These are phyloP conservation scores for Aldrovandia affinis DNA, from an alignment of 2,797 vertebrate species.

Conservation along the genomic window DNA sequence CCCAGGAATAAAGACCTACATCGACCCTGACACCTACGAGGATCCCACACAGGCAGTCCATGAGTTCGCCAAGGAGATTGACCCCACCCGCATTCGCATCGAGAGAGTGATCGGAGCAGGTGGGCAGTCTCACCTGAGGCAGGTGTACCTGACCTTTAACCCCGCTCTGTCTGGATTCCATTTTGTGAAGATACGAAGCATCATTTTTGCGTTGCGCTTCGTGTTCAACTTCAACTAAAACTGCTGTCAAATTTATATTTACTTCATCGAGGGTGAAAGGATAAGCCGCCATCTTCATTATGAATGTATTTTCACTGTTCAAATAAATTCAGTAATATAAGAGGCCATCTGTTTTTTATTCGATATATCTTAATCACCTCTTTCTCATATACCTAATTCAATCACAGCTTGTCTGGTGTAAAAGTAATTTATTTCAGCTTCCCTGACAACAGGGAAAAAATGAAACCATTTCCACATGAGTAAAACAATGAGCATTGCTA, in stretches of 20 bases:
- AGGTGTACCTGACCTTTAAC: background rate
- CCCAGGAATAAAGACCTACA: constrained; percentile 93
- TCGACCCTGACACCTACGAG: constrained; percentile 96
- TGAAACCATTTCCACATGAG: constrained; percentile 31
- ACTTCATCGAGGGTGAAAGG: background rate
- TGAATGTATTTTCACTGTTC: background rate
- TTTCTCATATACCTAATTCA: constrained; percentile 26
- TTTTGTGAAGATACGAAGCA: background rate
- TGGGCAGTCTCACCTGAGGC: constrained; percentile 52
- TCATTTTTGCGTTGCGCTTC: background rate
- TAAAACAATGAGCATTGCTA: constrained; percentile 38
- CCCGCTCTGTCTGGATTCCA: background rate
- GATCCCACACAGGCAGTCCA: constrained; percentile 94
- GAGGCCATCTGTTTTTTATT: constrained; percentile 36
- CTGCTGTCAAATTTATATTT: background rate
- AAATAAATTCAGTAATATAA: constrained; percentile 43
- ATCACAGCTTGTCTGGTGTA: constrained; percentile 42
- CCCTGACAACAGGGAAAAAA: constrained; percentile 35
- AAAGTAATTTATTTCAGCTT: constrained; percentile 50
- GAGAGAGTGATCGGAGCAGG: constrained; percentile 97
- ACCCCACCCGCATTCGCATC: constrained; percentile 94
- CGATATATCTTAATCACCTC: constrained; percentile 19
- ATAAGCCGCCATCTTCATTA: background rate
- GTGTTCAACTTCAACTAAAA: background rate
- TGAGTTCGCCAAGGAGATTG: constrained; percentile 96